Base-by-base conservation (phyloP, 2,888 invertebrate genomes). In the Plebejus anna region DNA sequence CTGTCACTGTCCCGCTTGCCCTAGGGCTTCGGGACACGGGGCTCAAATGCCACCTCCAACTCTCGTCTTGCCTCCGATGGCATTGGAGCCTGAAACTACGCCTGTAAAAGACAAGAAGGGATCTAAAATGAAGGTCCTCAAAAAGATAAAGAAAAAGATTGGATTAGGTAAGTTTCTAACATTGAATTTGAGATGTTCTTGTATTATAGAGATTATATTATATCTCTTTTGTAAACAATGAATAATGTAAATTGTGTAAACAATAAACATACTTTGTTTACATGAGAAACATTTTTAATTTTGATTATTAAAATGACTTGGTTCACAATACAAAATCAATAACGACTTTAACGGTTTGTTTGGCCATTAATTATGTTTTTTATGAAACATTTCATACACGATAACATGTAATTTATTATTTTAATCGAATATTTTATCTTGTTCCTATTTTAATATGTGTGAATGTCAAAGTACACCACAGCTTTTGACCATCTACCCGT, bases 71-170 rank as follows among this genome's bases (percentile, higher is more conserved):
- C 94, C 94, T 76, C 93, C 92, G 13, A 90, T 93, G 92, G 92
- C 91, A 2, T 51, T 92, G 82, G 94, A 92, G 80, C 91, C 90
- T 1, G 90, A 92, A 82, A 90, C 87, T 0, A 90, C 91, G n/a
- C 90, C 91, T 1, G 90, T 92, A 0, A 92, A 93, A 84, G 91
- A 92, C 81, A 92, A 92, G 80, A 94, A 94, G 77, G 92, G 93
- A 13, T 94, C 94, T 1, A 97, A 97, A 94, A 97, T 98, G 97
- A 97, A 97, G 94, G 97, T 98, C 79, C 92, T 98, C 80, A 98
- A 98, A 95, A 98, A 97, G 88, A 96, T 98, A 84, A 97, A 97
- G 90, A 96, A 96, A 85, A 97, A 97, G 85, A 97, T 98, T 88
- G 97, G 98, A 84, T 91, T 98, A 89, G 97, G 98, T 97, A 91